These are phyloP conservation scores for Ceramica pisi DNA, from an alignment of 2,888 invertebrate genomes.

Conservation along the genomic window DNA sequence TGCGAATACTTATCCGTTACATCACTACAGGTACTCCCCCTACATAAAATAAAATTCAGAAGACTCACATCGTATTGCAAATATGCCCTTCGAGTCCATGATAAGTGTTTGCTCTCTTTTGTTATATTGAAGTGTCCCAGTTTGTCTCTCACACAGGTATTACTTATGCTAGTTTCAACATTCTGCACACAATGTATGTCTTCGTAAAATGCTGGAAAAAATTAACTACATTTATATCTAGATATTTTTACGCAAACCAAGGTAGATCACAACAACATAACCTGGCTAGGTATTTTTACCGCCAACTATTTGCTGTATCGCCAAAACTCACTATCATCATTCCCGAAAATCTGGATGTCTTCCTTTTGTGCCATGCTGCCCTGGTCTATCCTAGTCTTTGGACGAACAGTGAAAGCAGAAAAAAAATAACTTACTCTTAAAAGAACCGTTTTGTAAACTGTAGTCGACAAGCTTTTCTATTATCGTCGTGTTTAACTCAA, in stretches of 20 bases:
- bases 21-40: no score
- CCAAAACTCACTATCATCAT: no score
- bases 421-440: slow-evolving; percentile 31
- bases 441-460: slow-evolving; percentile 25
- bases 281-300: no score
- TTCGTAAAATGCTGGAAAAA: slow-evolving; percentile 33
- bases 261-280: no score
- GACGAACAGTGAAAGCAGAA: neutral
- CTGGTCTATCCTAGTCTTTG: neutral
- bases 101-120: neutral
- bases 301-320: no score
- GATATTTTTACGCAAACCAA: neutral
- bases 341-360: no score
- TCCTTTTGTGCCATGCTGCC: no score
- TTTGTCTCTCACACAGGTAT: neutral
- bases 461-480: slow-evolving; percentile 14
- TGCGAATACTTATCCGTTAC: no score
- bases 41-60: neutral
- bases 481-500: fast-evolving
- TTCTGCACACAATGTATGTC: slow-evolving; percentile 5
- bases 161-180: slow-evolving; percentile 2
- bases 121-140: slow-evolving; percentile 27
- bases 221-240: neutral
- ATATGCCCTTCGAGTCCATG: neutral
- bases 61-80: slow-evolving; percentile 26